These are phyloP conservation scores for Anarrhichthys ocellatus DNA, from an alignment of 2,113 vertebrate species.

Conservation along the genomic window DNA sequence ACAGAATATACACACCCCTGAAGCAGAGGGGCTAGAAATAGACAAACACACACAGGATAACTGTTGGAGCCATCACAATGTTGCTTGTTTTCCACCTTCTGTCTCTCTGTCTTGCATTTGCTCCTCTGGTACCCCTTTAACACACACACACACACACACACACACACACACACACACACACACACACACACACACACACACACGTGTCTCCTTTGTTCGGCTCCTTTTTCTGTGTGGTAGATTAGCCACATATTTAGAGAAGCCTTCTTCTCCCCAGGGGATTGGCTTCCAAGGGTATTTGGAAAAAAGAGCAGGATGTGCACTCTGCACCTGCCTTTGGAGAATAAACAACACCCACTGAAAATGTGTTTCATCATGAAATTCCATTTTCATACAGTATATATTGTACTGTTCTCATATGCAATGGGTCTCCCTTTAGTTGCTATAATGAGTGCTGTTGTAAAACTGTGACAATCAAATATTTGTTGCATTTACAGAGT, in stretches of 20 bases:
- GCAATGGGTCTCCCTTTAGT: neutral
- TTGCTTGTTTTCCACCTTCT: conserved; percentile 59
- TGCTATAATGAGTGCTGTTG: no score
- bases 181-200: conserved; percentile 22
- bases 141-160: conserved; percentile 17
- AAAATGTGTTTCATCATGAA: conserved; percentile 52
- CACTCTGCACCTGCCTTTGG: conserved; percentile 66
- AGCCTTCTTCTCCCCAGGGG: conserved; percentile 59
- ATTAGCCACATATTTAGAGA: conserved; percentile 80
- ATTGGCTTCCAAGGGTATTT: conserved; percentile 72
- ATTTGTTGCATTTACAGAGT: conserved; percentile 15
- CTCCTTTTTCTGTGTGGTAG: conserved; percentile 54
- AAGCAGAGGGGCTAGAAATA: conserved; percentile 52
- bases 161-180: conserved; percentile 7
- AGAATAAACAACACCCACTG: conserved; percentile 57
- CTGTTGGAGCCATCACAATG: conserved; percentile 45
- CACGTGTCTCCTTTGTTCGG: conserved; percentile 43
- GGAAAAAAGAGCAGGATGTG: conserved; percentile 59
- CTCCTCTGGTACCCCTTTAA: conserved; percentile 48
- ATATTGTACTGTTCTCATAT: neutral
- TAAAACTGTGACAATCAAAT: neutral
- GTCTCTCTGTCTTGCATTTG: conserved; percentile 35
- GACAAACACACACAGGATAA: conserved; percentile 58
- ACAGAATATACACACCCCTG: conserved; percentile 22
- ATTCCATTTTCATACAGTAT: conserved; percentile 24